Evolutionary conservation across 1,140 invertebrate genomes (phyloP), one percentile per base, ranked within the genome.

Genomic region (Metopolophium dirhodum): DNA sequence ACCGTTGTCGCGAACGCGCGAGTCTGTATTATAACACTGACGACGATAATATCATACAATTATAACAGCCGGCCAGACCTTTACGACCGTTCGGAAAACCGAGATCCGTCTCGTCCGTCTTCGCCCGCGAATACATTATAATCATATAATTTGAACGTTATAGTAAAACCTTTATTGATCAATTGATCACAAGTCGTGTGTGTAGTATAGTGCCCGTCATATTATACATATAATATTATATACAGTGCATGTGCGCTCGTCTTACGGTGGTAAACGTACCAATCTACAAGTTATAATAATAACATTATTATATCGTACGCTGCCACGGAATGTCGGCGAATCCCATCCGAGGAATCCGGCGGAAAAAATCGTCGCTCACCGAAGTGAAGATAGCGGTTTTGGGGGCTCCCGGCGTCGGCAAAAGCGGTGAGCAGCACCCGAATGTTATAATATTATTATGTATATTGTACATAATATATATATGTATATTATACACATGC

Each of bases 351-450:
- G 97, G 97, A 51, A 98, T 98, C 93, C 96, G 98, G 94, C 96
- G 98, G 94, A 98, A 98, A 96, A 98, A 98, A 95, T 98, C 98
- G 35, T 97, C 97, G 91, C 95, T 98, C 45, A 97, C 97, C 93
- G 98, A 98, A 96, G 97, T 98, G 93, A 98, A 98, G 96, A 97
- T 98, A 88, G 97, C 97, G 37, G 97, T 98, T 92, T 96, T 98
- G 94, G 98, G 98, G 93, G 97, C 97, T 82, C 97, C 97, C 14
- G 97, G 97, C 93, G 98, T 98, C 93, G 98, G 98, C 85, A 98
- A 98, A 96, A 98, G 97, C 95, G 98, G 98, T 98, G 96, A 96
- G 96, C n/a, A 37, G 18, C 30, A 77, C 14, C 61, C 14, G 61
- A n/a, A 77, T n/a, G 30, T 61, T 61, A 61, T 61, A 61, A 61